A percentile compares a stretch with the other conserved stretches of the same genome.
Conservation (phyloP, 2,888 invertebrate species). For the Latheticus oryzae region DNA sequence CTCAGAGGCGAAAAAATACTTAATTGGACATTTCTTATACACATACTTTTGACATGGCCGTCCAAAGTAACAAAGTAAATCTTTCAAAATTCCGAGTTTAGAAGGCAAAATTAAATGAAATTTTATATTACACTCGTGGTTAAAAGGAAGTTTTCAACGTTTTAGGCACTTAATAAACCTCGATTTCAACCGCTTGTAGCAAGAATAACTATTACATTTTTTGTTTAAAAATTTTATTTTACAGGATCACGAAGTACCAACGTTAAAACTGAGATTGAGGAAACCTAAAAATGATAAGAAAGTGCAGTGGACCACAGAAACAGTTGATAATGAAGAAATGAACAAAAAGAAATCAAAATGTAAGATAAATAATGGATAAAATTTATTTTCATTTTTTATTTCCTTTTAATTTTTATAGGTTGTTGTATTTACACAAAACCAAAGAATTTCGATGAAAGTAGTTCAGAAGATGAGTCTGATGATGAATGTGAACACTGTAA, state of each 20-base stretch:
- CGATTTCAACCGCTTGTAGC: no score
- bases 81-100: no score
- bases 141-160: no score
- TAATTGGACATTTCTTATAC: no score
- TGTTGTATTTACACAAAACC: slow-evolving; percentile 96
- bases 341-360: slow-evolving; percentile 98
- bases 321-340: slow-evolving; percentile 95
- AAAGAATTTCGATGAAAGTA: slow-evolving; percentile 88
- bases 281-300: slow-evolving; percentile 80
- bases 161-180: no score
- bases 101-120: no score
- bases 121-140: no score
- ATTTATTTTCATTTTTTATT: slow-evolving; percentile 2
- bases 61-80: no score
- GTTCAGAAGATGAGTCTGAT: slow-evolving; percentile 76
- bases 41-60: no score
- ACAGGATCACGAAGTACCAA: slow-evolving; percentile 67
- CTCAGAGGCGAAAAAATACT: no score
- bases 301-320: slow-evolving; percentile 90
- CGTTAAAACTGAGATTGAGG: slow-evolving; percentile 74
- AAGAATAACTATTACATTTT: no score
- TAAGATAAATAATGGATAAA: slow-evolving; percentile 65
- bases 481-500: slow-evolving; percentile 90
- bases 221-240: no score
- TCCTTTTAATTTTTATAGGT: slow-evolving; percentile 68